Evolutionary conservation across 2,888 invertebrate genomes (phyloP), one percentile per base, ranked within the genome.

Genomic region (Zygaena filipendulae): DNA sequence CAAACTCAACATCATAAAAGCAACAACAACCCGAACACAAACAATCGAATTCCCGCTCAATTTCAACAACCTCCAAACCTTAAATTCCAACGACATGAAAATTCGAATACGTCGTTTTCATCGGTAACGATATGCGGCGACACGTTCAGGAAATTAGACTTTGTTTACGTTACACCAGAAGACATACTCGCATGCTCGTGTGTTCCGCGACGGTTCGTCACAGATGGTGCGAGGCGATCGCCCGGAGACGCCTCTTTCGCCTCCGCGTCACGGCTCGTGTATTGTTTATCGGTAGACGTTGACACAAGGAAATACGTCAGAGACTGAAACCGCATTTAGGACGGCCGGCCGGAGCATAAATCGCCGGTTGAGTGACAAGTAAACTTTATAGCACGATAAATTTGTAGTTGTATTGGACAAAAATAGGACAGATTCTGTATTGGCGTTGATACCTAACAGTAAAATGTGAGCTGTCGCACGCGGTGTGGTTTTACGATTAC

Each of bases 301-400:
- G 75, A 74, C 74, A 72, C 53, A 66, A 69, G 75, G 67, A 68
- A 74, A 69, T 61, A 68, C 61, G 67, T 63, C 66, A 63, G 66
- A 68, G 69, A 74, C 72, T 69, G 75, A 72, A 66, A 72, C 72
- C 70, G 49, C 77, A 79, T 77, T 66, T 59, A 62, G 75, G 70
- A 61, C 75, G 68, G 52, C 49, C 75, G 68, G 52, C 49, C 59
- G 45, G 49, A 37, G 48, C 74, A 59, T 77, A 77, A 77, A 79
- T 70, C 63, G n/a, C 62, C 52, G 53, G 37, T 44, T 61, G 71
- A 77, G 74, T 79, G 77, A 79, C 77, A 79, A 70, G 69, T 67
- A 59, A 71, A 72, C 59, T 77, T 77, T 79, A 77, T 70, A 51
- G 66, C 59, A 55, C 66, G 59, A 69, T 77, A 75, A 77, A 79